A percentile compares a stretch with the other conserved stretches of the same genome.
These are phyloP conservation scores for Haliclystus octoradiatus DNA, from an alignment of 30 jellyfish, hydroid and myxozoan species.

Conservation along the genomic window DNA sequence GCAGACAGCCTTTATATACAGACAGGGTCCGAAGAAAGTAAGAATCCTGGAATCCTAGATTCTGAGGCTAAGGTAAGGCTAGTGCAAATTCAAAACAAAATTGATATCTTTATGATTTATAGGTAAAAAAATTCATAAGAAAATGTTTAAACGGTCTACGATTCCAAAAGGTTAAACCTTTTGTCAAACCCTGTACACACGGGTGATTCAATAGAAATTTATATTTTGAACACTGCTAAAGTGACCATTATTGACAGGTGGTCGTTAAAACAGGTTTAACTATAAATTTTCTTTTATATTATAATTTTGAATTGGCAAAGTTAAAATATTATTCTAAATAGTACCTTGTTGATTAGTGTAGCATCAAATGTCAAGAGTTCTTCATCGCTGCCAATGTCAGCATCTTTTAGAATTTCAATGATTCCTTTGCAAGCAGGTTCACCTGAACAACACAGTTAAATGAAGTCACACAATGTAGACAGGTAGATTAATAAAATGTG, in stretches of 20 bases:
- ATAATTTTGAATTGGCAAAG: no score
- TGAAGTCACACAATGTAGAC: no score
- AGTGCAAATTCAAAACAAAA: no score
- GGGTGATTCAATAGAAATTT: neutral
- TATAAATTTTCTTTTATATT: neutral
- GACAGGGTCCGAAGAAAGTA: no score
- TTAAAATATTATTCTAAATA: no score
- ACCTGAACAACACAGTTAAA: no score
- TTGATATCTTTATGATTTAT: neutral
- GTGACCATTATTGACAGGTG: neutral
- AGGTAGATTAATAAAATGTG: no score
- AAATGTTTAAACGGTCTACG: neutral
- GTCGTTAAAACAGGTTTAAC: neutral
- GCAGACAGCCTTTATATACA: no score
- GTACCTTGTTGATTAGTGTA: conserved; percentile 84
- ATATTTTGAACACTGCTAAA: neutral
- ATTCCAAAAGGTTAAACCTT: neutral
- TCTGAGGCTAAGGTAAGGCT: no score
- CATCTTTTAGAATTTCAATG: conserved; percentile 72
- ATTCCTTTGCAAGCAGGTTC: conserved; percentile 52
- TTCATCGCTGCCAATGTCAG: conserved; percentile 73
- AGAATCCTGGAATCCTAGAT: no score
- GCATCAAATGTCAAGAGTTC: conserved; percentile 71
- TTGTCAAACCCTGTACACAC: neutral
- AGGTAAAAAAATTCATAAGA: neutral